Evolutionary conservation across 37 sponge, comb jelly and placozoan genomes (phyloP), one percentile per base, ranked within the genome.

Genomic region (Cliona cf. orientalis): DNA sequence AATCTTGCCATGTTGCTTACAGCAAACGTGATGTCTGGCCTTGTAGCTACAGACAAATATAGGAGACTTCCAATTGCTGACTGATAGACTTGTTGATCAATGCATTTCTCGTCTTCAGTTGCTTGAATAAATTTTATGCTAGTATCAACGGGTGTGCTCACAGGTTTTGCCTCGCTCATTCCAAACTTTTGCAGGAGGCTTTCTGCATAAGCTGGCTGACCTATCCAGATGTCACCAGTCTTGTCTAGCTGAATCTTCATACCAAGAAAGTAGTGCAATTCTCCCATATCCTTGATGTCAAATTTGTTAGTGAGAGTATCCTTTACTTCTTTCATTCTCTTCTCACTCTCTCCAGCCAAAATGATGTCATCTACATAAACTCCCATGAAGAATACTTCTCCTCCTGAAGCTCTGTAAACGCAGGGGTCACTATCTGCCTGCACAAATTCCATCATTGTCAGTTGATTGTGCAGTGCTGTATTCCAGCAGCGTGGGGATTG

Each of bases 401-500:
- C 76, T 36, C 22, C 59, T 69, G 63, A n/a, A n/a, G 61, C 29
- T 12, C 22, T 80, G 42, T 72, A 82, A 23, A 82, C 42, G 64
- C 86, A 91, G 28, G 91, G 91, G 55, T 91, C 92, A 78, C 72
- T 53, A 6, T 3, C 57, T 25, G 57, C 32, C 72, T 87, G 91
- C 12, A 45, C 23, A 35, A 91, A 85, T 41, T 78, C 82, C 70
- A 81, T 76, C 49, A 38, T 44, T 56, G 80, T 80, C n/a, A 91
- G 60, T 5, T 85, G 82, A 41, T 34, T 70, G 66, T 91, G 69
- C 42, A 76, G 28, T 46, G 66, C 82, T 1, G 39, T 12, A 76
- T 85, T 91, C 86, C 91, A 91, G 64, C 91, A 91, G 11, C 82
- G 41, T 44, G 86, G 58, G 4, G 57, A 55, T 34, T 80, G 80